A percentile compares a stretch with the other conserved stretches of the same genome.
These are phyloP conservation scores for Epinephelus malabaricus DNA, from an alignment of 2,797 vertebrate genomes.

Conservation along the genomic window DNA sequence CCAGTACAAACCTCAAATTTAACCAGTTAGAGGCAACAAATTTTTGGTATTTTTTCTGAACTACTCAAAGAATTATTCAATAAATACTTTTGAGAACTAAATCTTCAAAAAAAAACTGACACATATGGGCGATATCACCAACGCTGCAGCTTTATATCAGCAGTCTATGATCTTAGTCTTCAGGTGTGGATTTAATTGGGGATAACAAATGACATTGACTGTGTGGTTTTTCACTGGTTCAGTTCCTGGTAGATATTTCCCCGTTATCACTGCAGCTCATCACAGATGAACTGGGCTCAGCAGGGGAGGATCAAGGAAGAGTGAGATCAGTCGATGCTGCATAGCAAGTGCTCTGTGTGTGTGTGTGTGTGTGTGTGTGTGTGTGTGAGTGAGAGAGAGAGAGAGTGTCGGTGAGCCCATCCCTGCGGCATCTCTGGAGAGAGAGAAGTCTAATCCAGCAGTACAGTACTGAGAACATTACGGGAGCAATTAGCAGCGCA, in stretches of 20 bases:
- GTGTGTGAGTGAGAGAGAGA: not conserved
- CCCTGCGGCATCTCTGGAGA: conserved; percentile 51
- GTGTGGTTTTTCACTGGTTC: conserved; percentile 13
- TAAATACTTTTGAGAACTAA: not conserved
- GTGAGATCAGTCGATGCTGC: conserved; percentile 57
- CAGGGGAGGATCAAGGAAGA: conserved; percentile 62
- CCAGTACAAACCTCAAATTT: not conserved
- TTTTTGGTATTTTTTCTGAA: not conserved
- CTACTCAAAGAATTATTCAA: not conserved
- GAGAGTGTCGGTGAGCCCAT: conserved; percentile 17
- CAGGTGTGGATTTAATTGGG: not conserved
- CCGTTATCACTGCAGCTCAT: conserved; percentile 49
- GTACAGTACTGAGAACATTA: conserved; percentile 65
- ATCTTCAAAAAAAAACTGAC: not conserved
- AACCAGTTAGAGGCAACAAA: not conserved
- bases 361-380: not conserved
- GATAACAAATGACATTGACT: conserved; percentile 2
- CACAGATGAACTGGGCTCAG: conserved; percentile 53
- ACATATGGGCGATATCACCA: not conserved
- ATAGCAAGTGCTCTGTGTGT: conserved; percentile 28
- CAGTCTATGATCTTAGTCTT: not conserved
- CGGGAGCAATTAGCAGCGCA: conserved; percentile 71
- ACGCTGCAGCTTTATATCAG: not conserved
- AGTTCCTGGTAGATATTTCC: conserved; percentile 17
- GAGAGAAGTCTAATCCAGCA: conserved; percentile 55